Evolutionary conservation across 1,140 invertebrate genomes (phyloP), one percentile per base, ranked within the genome.

Genomic region (Drosophila sulfurigaster): DNA sequence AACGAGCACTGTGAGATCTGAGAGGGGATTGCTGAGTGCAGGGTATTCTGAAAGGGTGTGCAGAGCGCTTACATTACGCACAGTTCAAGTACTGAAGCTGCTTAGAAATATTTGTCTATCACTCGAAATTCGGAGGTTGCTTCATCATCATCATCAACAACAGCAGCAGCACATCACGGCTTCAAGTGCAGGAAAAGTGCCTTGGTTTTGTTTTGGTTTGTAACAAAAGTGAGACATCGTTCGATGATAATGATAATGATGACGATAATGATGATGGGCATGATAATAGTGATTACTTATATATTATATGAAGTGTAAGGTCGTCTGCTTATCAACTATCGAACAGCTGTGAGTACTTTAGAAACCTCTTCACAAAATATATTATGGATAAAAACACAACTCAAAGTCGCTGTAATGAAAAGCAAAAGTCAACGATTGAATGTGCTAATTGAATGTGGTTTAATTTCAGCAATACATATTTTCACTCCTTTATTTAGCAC

Each of bases 41-140:
- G 35, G 16, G 35, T 41, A 43, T 66, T 58, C 63, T 52, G 35
- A 58, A 57, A 67, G 63, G 69, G 69, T 66, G 45, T 66, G 38
- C 63, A 51, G 45, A 58, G 62, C 35, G 64, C 56, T 54, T 67
- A 60, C 56, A 67, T 73, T 67, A 73, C 64, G 56, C 63, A 59
- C 8, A 60, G 56, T 56, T 71, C 41, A 57, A 71, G 60, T 71
- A 32, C 41, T 16, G 52, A 32, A 25, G 11, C 28, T 67, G 56
- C 70, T 56, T 60, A 68, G 56, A 60, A 69, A 62, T 74, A 74
- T 74, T 74, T 74, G 65, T 74, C 71, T 41, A 74, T 68, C 64
- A 68, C 65, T 74, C 15, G 64, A 74, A 56, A 49, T 68, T 62
- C 54, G 57, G 56, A 60, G 71, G 30, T 74, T 62, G 56, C 71